Conservation (phyloP, 2,888 invertebrate species). For the Drosophila sordidula region DNA sequence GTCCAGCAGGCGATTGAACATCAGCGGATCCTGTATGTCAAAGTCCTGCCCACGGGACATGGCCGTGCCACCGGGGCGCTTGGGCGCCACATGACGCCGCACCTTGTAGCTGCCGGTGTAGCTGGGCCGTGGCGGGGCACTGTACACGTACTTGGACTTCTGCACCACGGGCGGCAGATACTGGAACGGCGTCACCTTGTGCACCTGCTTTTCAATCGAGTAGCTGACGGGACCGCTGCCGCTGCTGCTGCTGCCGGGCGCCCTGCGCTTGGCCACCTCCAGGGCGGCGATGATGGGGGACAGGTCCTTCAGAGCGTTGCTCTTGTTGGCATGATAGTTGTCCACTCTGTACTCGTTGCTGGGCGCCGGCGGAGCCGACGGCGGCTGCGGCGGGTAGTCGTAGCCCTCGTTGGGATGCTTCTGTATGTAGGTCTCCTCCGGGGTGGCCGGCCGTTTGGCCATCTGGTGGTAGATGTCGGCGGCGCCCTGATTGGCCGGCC, state of each 20-base stretch:
- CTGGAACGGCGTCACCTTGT: constrained; percentile 70
- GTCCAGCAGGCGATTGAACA: constrained; percentile 78
- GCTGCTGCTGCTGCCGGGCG: constrained; percentile 31
- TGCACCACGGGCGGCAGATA: constrained; percentile 78
- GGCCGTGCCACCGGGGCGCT: constrained; percentile 18
- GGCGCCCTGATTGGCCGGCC: constrained; percentile 54
- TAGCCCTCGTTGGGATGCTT: constrained; percentile 83
- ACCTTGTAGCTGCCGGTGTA: constrained; percentile 71
- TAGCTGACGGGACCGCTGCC: constrained; percentile 63
- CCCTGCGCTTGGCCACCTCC: constrained; percentile 79
- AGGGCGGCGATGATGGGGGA: constrained; percentile 82
- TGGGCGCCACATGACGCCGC: constrained; percentile 64
- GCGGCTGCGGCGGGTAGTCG: constrained; percentile 59
- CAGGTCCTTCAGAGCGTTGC: constrained; percentile 71
- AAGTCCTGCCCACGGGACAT: constrained; percentile 63
- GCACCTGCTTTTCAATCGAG: constrained; percentile 80
- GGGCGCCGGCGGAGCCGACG: constrained; percentile 40
- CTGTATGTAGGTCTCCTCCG: constrained; percentile 80
- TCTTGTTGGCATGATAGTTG: constrained; percentile 71
- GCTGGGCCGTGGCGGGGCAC: constrained; percentile 63
- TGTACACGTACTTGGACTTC: constrained; percentile 81
- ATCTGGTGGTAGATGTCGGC: constrained; percentile 83
- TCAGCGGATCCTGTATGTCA: constrained; percentile 76
- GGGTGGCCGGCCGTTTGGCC: constrained; percentile 77
- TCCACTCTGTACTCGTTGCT: constrained; percentile 70